Percentiles rank a stretch among this genome's conserved stretches.
Evolutionary conservation across 1,140 invertebrate species (phyloP).

Genomic region (Nasonia vitripennis): DNA sequence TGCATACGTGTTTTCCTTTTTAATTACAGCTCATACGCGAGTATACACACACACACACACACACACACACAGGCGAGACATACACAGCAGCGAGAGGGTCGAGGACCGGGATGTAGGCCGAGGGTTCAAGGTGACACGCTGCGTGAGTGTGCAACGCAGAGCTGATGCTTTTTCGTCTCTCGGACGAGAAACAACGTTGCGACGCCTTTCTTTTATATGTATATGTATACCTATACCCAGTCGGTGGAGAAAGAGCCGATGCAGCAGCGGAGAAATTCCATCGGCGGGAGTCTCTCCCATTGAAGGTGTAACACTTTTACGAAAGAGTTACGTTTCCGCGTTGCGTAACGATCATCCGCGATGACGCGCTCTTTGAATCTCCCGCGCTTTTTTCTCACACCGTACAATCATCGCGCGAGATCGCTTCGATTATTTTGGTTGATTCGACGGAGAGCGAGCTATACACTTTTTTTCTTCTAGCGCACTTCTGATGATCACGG

Average conservation of each 20-base stretch:
- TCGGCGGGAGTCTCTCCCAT: constrained; percentile 33
- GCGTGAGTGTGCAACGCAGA: neutral
- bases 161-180: constrained; percentile 30
- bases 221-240: too few relatives aligned
- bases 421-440: neutral
- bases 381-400: too few relatives aligned
- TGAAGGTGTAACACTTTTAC: constrained; percentile 53
- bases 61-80: too few relatives aligned
- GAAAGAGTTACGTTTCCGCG: constrained; percentile 50
- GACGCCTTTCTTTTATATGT: constrained; percentile 29
- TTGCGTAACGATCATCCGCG: constrained; percentile 47
- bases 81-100: constrained; percentile 8
- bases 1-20: constrained; percentile 48
- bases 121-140: constrained; percentile 50
- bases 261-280: constrained; percentile 44
- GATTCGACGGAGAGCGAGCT: too few relatives aligned
- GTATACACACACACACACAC: too few relatives aligned
- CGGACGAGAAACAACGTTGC: constrained; percentile 2
- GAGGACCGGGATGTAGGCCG: constrained; percentile 42
- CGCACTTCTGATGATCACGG: neutral
- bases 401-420: neutral
- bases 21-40: constrained; percentile 6
- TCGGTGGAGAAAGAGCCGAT: neutral
- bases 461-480: neutral
- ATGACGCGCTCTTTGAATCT: neutral